Conservation (phyloP, 2,888 invertebrate species). For the Leptopilina syphax region DNA sequence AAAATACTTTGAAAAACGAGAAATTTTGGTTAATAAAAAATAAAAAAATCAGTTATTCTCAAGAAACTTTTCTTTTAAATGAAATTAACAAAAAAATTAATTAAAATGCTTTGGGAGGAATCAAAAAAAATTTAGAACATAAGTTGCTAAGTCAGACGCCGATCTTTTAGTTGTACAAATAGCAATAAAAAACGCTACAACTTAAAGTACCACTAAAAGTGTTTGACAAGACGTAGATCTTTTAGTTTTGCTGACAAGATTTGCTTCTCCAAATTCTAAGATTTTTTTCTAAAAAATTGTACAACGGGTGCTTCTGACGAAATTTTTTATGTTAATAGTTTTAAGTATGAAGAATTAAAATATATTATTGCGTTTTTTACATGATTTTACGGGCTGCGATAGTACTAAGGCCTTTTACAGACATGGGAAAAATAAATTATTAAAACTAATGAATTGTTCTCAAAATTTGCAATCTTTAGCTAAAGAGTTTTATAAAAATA, state of each 20-base stretch:
- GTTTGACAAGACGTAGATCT: slow-evolving; percentile 16
- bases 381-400: slow-evolving; percentile 16
- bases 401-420: neutral
- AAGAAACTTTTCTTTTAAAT: slow-evolving; percentile 55
- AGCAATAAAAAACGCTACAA: neutral
- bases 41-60: slow-evolving; percentile 64
- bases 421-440: slow-evolving; percentile 2
- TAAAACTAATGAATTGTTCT: neutral
- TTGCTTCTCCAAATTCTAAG: neutral
- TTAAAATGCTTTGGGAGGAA: slow-evolving; percentile 60
- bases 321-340: neutral
- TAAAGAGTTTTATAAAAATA: neutral
- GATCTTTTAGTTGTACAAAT: neutral
- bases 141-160: neutral
- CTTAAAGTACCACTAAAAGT: neutral
- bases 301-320: neutral
- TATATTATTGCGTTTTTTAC: neutral
- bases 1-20: slow-evolving; percentile 16
- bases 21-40: slow-evolving; percentile 56
- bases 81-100: slow-evolving; percentile 60
- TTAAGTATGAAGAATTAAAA: neutral
- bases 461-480: neutral
- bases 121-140: neutral
- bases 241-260: neutral
- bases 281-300: neutral